A percentile compares a stretch with the other conserved stretches of the same genome.
These are phyloP conservation scores for Anguilla japonica DNA, from an alignment of 2,113 vertebrate genomes.

Conservation along the genomic window DNA sequence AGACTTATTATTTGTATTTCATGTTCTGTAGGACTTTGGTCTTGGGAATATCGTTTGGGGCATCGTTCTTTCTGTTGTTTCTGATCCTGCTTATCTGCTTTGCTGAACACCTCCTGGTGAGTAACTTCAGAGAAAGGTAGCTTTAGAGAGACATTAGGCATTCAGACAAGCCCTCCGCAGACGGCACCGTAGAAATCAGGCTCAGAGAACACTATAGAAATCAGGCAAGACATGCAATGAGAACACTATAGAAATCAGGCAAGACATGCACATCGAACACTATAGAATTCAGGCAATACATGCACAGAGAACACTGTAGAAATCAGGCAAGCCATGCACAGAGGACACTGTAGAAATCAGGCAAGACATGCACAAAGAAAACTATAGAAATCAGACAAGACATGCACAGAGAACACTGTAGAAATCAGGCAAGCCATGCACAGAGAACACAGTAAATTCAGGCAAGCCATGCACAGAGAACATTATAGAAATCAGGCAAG, in stretches of 20 bases:
- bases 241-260: neutral
- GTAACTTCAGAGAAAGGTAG: slow-evolving; percentile 46
- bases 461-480: neutral
- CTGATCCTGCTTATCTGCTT: slow-evolving; percentile 92
- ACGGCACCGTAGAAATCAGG: neutral
- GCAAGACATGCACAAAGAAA: neutral
- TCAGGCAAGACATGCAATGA: neutral
- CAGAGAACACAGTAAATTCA: neutral
- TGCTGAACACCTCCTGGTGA: slow-evolving; percentile 89
- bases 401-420: neutral
- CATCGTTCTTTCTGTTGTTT: slow-evolving; percentile 84
- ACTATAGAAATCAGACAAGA: neutral
- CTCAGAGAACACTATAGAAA: neutral
- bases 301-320: neutral
- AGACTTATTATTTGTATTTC: neutral
- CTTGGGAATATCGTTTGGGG: slow-evolving; percentile 90
- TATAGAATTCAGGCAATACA: neutral
- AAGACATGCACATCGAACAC: no score
- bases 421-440: neutral
- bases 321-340: neutral
- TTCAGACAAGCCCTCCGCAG: neutral
- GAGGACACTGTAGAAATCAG: neutral
- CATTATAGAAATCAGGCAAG: neutral
- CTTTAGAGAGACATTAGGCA: neutral
- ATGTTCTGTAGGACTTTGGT: slow-evolving; percentile 75